Evolutionary conservation across 2,888 invertebrate species (phyloP), one percentile per base, ranked within the genome.

Genomic region (Sphaerophoria taeniata): DNA sequence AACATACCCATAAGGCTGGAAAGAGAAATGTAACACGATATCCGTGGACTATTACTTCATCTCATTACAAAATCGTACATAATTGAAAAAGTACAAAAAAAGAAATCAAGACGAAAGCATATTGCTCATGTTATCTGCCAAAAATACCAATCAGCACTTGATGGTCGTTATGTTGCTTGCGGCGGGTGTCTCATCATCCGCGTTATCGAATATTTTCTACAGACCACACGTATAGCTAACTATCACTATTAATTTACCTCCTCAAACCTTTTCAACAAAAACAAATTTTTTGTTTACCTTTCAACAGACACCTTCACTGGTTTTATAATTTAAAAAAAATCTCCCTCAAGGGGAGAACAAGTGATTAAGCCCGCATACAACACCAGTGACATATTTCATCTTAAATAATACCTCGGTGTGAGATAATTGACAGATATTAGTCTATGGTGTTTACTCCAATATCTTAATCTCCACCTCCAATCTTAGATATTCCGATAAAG

Each of bases 1-100:
- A 31, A 63, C 51, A 65, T 56, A 56, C 36, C 75, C 75, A 55
- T 63, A 70, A 0, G 56, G 34, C 80, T 80, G 33, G 31, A 49
- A 14, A 39, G 33, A 43, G 24, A 24, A 24, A 24, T 24, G 24
- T 24, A 24, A 24, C 24, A 24, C 24, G 24, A 24, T 24, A 24
- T 24, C 24, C 24, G 24, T 24, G 24, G 24, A 24, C 24, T 24
- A 24, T 24, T 24, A 24, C 2, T 2, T 24, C 24, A 24, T 24
- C 2, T 24, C 24, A 24, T 24, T 24, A 24, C 2, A 24, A 24
- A 24, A 24, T 24, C 24, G 2, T 24, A 2, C 24, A 24, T 24
- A 24, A 24, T 24, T 24, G 24, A 24, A 24, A 24, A 24, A 24
- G 24, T 24, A 24, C 24, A 24, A 24, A 24, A 24, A 24, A 24